phyloP scores from a whole-genome alignment of 1,140 invertebrate species.

The Aphis gossypii region DNA sequence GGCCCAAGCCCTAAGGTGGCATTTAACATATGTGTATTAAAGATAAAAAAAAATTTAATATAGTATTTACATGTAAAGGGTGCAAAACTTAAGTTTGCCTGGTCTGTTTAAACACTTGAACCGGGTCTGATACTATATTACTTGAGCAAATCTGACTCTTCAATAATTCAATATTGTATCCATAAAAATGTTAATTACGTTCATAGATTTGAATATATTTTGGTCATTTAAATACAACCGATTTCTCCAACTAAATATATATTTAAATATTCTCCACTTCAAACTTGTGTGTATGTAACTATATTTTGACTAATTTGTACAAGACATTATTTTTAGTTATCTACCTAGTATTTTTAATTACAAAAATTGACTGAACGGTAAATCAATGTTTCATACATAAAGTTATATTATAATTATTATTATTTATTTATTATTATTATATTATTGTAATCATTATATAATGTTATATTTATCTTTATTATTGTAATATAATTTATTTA shows the following conservation, averaged over 20 bases:
- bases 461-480: slow-evolving; percentile 15
- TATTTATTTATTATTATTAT: slow-evolving; percentile 35
- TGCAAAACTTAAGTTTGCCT: no score
- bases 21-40: no score
- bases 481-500: slow-evolving; percentile 42
- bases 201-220: background rate
- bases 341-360: slow-evolving; percentile 12
- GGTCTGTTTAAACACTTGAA: no score
- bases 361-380: slow-evolving; percentile 49
- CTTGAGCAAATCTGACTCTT: background rate
- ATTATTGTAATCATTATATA: background rate
- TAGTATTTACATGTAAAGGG: no score
- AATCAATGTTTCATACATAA: slow-evolving; percentile 38
- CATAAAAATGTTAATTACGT: background rate
- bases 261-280: background rate
- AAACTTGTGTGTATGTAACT: background rate
- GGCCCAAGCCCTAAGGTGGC: no score
- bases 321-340: slow-evolving; percentile 26
- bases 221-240: background rate
- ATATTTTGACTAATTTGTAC: slow-evolving; percentile 14
- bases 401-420: background rate
- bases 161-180: background rate
- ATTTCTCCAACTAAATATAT: background rate
- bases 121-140: background rate
- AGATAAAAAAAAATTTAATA: no score